phyloP scores from a whole-genome alignment of 1,140 invertebrate species.

The Pseudomyrmex cubaensis region DNA sequence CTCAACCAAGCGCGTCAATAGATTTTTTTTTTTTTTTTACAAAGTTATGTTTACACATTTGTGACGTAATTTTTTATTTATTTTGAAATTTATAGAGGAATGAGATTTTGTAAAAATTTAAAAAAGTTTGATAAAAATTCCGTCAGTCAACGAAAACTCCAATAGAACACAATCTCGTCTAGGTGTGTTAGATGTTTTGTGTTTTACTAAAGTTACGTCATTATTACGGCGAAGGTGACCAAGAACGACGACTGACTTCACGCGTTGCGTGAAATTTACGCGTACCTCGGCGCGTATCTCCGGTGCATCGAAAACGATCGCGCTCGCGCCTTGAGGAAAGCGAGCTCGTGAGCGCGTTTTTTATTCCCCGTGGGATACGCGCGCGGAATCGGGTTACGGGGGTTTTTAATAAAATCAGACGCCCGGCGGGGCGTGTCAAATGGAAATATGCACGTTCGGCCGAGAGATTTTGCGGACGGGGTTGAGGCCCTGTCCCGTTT shows the following conservation, averaged over 20 bases:
- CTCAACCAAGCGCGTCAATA: conserved; percentile 22
- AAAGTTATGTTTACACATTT: too few relatives aligned
- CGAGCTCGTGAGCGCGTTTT: conserved; percentile 32
- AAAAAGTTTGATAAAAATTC: too few relatives aligned
- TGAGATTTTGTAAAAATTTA: too few relatives aligned
- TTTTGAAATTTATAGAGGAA: too few relatives aligned
- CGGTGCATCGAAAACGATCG: conserved; percentile 15
- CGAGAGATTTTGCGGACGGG: conserved; percentile 76
- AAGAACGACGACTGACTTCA: neutral
- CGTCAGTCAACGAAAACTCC: too few relatives aligned
- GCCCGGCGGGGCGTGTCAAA: conserved; percentile 74
- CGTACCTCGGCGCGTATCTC: neutral
- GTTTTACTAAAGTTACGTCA: too few relatives aligned
- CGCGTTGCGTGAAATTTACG: neutral
- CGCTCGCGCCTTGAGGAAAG: conserved; percentile 28
- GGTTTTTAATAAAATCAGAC: conserved; percentile 79
- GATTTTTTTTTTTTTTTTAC: neutral
- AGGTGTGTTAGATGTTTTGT: too few relatives aligned
- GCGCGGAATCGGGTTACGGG: conserved; percentile 70
- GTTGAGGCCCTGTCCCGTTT: conserved; percentile 70
- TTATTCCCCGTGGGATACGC: conserved; percentile 20
- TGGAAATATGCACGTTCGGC: conserved; percentile 77
- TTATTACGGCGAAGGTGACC: neutral
- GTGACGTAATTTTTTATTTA: too few relatives aligned
- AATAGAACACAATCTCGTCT: too few relatives aligned